A percentile compares a stretch with the other conserved stretches of the same genome.
phyloP scores from a whole-genome alignment of 2,888 invertebrate species.

The Apotomis capreana region DNA sequence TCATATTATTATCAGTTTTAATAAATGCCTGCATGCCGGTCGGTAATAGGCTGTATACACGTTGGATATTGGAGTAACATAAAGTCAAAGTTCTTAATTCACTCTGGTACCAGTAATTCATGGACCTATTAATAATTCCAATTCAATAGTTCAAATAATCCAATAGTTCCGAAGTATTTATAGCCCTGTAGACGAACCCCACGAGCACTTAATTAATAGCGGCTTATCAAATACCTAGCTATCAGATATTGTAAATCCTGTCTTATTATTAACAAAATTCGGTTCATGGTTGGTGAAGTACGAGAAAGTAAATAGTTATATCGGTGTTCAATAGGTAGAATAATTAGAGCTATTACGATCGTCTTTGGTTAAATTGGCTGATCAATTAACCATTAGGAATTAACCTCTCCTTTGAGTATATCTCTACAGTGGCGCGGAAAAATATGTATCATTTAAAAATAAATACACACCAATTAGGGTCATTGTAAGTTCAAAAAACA shows the following conservation, averaged over 20 bases:
- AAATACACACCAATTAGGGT: no score
- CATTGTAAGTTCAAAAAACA: no score
- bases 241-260: not conserved
- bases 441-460: no score
- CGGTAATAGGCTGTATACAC: no score
- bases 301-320: not conserved
- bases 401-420: no score
- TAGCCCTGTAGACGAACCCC: slow-evolving; percentile 15
- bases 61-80: not conserved
- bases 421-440: no score
- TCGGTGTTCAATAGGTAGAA: slow-evolving; percentile 7
- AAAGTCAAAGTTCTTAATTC: not conserved
- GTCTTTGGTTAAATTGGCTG: not conserved
- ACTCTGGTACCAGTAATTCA: not conserved
- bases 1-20: no score
- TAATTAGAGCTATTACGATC: slow-evolving; percentile 8
- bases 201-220: slow-evolving; percentile 10
- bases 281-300: not conserved
- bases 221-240: slow-evolving; percentile 5
- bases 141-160: slow-evolving; percentile 12
- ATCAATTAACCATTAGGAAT: slow-evolving; percentile 10
- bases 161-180: slow-evolving; percentile 19
- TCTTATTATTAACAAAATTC: not conserved
- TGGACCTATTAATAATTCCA: slow-evolving; percentile 16
- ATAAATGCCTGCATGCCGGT: no score